phyloP scores from a whole-genome alignment of 2,797 vertebrate species.

The Peromyscus nudipes region DNA sequence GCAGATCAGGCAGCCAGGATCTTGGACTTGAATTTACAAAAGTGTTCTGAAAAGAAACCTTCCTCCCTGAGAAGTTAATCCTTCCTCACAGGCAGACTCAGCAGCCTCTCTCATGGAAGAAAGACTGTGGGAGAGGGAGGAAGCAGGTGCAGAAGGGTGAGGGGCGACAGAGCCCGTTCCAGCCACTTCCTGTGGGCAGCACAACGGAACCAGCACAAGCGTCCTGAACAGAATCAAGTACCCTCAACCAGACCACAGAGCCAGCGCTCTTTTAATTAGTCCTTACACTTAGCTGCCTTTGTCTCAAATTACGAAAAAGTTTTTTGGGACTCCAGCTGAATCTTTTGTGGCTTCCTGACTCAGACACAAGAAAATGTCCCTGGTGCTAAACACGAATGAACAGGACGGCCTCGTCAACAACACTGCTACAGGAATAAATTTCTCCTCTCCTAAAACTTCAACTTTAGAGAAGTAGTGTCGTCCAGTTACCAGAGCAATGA shows the following conservation, averaged over 20 bases:
- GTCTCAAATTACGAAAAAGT: slow-evolving; percentile 78
- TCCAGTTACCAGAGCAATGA: slow-evolving; percentile 73
- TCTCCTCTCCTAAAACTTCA: slow-evolving; percentile 64
- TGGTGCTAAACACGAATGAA: slow-evolving; percentile 44
- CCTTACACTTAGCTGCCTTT: slow-evolving; percentile 65
- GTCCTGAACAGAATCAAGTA: slow-evolving; percentile 69
- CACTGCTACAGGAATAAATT: slow-evolving; percentile 61
- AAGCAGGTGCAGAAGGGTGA: slow-evolving; percentile 76
- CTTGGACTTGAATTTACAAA: slow-evolving; percentile 55
- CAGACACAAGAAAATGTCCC: slow-evolving; percentile 44
- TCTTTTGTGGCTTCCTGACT: background rate
- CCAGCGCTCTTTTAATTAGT: slow-evolving; percentile 64
- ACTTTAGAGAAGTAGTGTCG: slow-evolving; percentile 57
- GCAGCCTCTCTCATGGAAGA: slow-evolving; percentile 53
- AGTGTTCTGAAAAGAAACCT: slow-evolving; percentile 76
- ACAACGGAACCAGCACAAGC: slow-evolving; percentile 67
- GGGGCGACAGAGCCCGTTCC: slow-evolving; percentile 22
- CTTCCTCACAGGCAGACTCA: slow-evolving; percentile 65
- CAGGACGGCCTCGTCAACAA: background rate
- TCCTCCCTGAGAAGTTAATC: slow-evolving; percentile 73
- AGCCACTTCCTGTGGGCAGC: slow-evolving; percentile 70
- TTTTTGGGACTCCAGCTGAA: slow-evolving; percentile 64
- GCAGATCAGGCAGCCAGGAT: slow-evolving; percentile 1
- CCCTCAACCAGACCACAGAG: slow-evolving; percentile 66
- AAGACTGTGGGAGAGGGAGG: slow-evolving; percentile 57